phyloP scores from a whole-genome alignment of 2,113 vertebrate genomes.

The Hydropotes inermis region DNA sequence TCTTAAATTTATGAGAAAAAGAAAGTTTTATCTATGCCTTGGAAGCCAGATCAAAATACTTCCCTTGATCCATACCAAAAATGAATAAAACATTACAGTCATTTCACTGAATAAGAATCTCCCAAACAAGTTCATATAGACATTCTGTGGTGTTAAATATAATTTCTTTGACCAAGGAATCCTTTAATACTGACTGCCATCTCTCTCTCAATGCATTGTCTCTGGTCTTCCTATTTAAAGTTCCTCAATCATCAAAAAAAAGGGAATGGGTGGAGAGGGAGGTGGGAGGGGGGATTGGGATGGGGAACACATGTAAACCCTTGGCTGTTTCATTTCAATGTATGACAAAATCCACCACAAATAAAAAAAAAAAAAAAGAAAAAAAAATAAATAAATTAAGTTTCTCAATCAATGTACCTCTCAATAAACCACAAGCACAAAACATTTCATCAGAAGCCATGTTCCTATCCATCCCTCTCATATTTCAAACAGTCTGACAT shows the following conservation, averaged over 20 bases:
- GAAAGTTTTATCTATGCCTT: not conserved
- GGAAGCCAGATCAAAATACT: slow-evolving; percentile 10
- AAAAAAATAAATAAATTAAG: too few relatives aligned
- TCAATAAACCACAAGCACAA: slow-evolving; percentile 61
- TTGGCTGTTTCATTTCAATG: too few relatives aligned
- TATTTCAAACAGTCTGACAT: slow-evolving; percentile 43
- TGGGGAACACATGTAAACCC: too few relatives aligned
- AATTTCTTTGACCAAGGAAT: not conserved
- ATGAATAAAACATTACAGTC: not conserved
- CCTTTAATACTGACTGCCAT: not conserved
- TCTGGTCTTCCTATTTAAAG: slow-evolving; percentile 21
- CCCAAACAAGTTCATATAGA: not conserved
- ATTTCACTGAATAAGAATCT: not conserved
- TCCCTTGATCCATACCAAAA: not conserved
- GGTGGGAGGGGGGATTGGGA: too few relatives aligned
- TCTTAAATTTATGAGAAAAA: not conserved
- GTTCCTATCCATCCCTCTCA: not conserved
- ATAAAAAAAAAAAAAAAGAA: too few relatives aligned
- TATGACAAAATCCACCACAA: too few relatives aligned
- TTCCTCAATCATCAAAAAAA: slow-evolving; percentile 15
- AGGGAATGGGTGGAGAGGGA: too few relatives aligned
- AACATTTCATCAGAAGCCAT: slow-evolving; percentile 54
- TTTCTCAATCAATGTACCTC: slow-evolving; percentile 35
- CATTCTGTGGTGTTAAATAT: not conserved
- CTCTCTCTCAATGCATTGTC: not conserved